Base-by-base conservation (phyloP, 2,888 invertebrate genomes). In the Pelosia muscerda region DNA sequence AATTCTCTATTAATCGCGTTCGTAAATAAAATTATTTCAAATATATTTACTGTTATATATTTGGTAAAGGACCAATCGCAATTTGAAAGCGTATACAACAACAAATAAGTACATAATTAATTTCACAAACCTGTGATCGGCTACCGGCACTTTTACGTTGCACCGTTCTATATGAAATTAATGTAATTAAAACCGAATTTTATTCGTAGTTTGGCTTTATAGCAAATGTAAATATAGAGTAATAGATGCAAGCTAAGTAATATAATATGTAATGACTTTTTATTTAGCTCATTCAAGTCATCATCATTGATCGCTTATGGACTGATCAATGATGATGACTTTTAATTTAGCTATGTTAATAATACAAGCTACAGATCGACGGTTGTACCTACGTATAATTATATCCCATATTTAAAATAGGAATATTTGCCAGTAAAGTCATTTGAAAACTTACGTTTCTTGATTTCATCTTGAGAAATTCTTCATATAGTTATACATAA, bases 121-220 rank as follows among this genome's bases (percentile, higher is more conserved):
- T 22, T 13, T 13, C 2, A 34, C 34, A 1, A 23, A 19, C n/a
- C n/a, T 19, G n/a, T 49, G 19, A 61, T 61, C 49, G 61, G 61
- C 61, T 26, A 61, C 49, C 42, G 61, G 61, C 42, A 26, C 26
- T n/a, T 49, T 26, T 26, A 61, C 49, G n/a, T 57, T 26, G 23
- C 23, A 65, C 62, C 65, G 5, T 3, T 49, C n/a, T n/a, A 49
- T 49, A 38, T 79, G 71, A 70, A 69, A 66, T 67, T n/a, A 38
- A 66, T 67, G 31, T 71, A 68, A 66, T 34, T 69, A 66, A 75
- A 79, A 65, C 79, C 70, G 75, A 78, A 69, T 80, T 79, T 59
- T 75, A 75, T 68, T 64, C 66, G 66, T 77, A 79, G 72, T 71
- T 72, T 68, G 65, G 80, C 80, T 79, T 68, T 54, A 65, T 78